Percentiles rank a stretch among this genome's conserved stretches.
These are phyloP conservation scores for Diglossa cyanea DNA, from an alignment of 2,797 vertebrate species.

Conservation along the genomic window DNA sequence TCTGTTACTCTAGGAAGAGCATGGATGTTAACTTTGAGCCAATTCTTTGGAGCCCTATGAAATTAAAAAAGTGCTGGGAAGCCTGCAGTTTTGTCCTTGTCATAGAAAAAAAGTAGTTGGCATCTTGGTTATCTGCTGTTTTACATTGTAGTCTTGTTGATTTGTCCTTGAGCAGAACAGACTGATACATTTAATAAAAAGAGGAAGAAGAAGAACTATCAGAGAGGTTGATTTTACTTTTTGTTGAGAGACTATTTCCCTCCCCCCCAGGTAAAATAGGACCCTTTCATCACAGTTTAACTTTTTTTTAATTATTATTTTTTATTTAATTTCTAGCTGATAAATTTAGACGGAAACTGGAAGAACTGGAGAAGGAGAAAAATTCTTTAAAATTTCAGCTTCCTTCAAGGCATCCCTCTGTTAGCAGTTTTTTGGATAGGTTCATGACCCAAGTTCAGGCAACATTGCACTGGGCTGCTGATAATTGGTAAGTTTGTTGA, in stretches of 20 bases:
- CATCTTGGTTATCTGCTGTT: background rate
- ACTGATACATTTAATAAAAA: background rate
- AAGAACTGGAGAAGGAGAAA: conserved; percentile 82
- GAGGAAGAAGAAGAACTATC: background rate
- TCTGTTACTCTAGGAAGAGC: background rate
- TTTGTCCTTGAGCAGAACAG: background rate
- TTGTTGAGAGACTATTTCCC: background rate
- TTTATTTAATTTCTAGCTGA: conserved; percentile 76
- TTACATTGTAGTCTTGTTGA: background rate
- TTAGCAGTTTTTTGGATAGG: conserved; percentile 79
- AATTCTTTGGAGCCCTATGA: background rate
- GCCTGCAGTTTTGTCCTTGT: background rate
- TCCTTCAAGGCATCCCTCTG: conserved; percentile 83
- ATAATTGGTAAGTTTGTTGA: conserved; percentile 53
- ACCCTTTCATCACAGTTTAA: background rate
- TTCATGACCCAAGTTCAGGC: conserved; percentile 76
- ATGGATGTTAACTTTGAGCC: background rate
- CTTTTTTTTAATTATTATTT: background rate
- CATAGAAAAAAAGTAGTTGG: background rate
- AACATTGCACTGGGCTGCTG: conserved; percentile 56
- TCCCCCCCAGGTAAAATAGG: background rate
- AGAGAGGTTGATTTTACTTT: background rate
- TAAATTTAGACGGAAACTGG: conserved; percentile 80
- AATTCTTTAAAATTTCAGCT: conserved; percentile 78
- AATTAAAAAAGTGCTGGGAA: background rate